Evolutionary conservation across 2,113 vertebrate species (phyloP).

Genomic region (Campylomormyrus tamandua): DNA sequence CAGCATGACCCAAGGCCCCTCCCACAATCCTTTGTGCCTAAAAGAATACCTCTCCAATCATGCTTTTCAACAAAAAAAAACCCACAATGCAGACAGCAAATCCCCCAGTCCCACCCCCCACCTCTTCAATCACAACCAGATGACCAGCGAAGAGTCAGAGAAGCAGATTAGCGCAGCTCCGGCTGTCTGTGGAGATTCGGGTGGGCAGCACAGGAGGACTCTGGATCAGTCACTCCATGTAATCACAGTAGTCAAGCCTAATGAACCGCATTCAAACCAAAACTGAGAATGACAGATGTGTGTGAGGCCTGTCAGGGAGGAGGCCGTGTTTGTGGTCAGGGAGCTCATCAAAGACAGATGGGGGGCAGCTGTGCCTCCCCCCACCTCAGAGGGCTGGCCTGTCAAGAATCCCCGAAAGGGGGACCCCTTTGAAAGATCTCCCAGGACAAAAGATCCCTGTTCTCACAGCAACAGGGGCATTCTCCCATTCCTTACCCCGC

Average conservation of each 20-base stretch:
- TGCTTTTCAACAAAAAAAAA: not conserved
- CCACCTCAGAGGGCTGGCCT: constrained; percentile 29
- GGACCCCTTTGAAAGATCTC: constrained; percentile 62
- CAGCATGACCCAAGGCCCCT: not conserved
- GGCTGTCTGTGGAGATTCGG: not conserved
- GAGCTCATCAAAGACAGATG: not conserved
- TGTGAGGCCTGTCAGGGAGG: not conserved
- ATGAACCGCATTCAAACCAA: not conserved
- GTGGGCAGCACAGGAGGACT: not conserved
- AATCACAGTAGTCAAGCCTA: not conserved
- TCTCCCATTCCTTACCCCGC: constrained; percentile 43
- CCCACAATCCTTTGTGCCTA: not conserved
- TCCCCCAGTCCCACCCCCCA: not conserved
- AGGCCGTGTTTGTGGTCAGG: not conserved
- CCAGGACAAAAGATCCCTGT: constrained; percentile 64
- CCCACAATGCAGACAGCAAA: not conserved
- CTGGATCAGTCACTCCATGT: not conserved
- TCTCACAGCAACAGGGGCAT: constrained; percentile 64
- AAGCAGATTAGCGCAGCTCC: not conserved
- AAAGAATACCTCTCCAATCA: not conserved
- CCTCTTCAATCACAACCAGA: not conserved
- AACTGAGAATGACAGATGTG: not conserved
- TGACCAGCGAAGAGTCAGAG: not conserved
- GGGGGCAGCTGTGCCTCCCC: not conserved
- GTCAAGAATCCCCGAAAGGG: constrained; percentile 37